Evolutionary conservation across 1,140 invertebrate species (phyloP).

Genomic region (Hetaerina americana): DNA sequence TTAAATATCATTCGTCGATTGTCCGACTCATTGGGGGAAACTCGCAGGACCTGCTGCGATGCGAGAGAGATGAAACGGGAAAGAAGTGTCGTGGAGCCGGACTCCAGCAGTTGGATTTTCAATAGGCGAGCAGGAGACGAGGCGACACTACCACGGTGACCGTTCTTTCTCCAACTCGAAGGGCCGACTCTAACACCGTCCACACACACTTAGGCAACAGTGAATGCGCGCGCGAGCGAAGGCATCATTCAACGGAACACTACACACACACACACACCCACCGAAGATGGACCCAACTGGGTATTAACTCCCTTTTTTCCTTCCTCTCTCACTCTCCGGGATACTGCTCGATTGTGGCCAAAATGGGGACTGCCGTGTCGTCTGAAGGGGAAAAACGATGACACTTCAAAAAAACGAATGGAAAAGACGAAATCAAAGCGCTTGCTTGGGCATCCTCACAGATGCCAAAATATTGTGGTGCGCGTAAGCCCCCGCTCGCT

Average conservation of each 20-base stretch:
- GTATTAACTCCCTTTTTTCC: too few species aligned
- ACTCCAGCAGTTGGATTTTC: too few species aligned
- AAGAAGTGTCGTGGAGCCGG: not conserved
- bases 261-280: too few species aligned
- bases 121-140: not conserved
- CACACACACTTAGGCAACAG: not conserved
- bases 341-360: too few species aligned
- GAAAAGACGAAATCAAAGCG: not conserved
- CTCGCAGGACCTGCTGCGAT: not conserved
- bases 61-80: too few species aligned
- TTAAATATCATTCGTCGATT: too few species aligned
- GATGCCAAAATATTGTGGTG: not conserved
- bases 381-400: too few species aligned
- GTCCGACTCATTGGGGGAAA: too few species aligned
- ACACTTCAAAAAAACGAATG: not conserved
- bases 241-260: too few species aligned
- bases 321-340: too few species aligned
- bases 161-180: not conserved
- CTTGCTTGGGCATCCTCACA: not conserved
- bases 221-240: not conserved
- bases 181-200: not conserved
- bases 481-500: not conserved
- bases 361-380: too few species aligned
- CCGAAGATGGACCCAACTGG: too few species aligned
- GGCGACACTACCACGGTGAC: not conserved